A percentile compares a stretch with the other conserved stretches of the same genome.
phyloP scores from a whole-genome alignment of 2,888 invertebrate species.

The Kryphioiulus occultus region DNA sequence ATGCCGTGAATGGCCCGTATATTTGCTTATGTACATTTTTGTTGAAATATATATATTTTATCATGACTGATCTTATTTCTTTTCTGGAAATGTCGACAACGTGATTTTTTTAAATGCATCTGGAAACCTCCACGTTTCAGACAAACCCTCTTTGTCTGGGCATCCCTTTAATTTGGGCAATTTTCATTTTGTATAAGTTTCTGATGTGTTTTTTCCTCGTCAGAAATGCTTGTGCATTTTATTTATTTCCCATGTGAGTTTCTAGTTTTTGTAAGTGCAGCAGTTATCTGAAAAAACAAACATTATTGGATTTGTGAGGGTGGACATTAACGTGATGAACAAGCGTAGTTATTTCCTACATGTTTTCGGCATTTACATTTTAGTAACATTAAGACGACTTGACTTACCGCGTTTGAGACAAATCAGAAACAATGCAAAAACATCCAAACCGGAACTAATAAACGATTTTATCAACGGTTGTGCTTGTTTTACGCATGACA shows the following conservation, averaged over 20 bases:
- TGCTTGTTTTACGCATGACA: too few relatives aligned
- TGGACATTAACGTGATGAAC: too few relatives aligned
- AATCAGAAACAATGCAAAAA: too few relatives aligned
- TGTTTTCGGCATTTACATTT: too few relatives aligned
- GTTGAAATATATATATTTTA: constrained; percentile 24
- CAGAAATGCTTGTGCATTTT: neutral
- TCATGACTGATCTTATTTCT: constrained; percentile 17
- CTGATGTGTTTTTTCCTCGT: neutral
- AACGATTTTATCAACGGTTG: too few relatives aligned
- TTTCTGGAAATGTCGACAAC: neutral
- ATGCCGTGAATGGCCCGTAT: neutral
- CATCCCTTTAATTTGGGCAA: neutral
- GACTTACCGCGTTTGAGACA: too few relatives aligned
- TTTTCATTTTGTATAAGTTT: neutral
- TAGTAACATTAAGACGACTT: too few relatives aligned
- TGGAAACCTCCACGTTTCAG: neutral
- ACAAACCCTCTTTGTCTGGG: neutral
- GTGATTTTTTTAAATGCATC: neutral
- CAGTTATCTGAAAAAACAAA: neutral
- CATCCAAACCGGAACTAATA: too few relatives aligned
- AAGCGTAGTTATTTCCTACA: too few relatives aligned
- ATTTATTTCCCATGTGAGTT: neutral
- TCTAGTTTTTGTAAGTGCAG: too few relatives aligned
- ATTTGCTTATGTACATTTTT: constrained; percentile 14
- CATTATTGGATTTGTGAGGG: too few relatives aligned